These are phyloP conservation scores for Polylopha cassiicola DNA, from an alignment of 2,888 invertebrate genomes.

Conservation along the genomic window DNA sequence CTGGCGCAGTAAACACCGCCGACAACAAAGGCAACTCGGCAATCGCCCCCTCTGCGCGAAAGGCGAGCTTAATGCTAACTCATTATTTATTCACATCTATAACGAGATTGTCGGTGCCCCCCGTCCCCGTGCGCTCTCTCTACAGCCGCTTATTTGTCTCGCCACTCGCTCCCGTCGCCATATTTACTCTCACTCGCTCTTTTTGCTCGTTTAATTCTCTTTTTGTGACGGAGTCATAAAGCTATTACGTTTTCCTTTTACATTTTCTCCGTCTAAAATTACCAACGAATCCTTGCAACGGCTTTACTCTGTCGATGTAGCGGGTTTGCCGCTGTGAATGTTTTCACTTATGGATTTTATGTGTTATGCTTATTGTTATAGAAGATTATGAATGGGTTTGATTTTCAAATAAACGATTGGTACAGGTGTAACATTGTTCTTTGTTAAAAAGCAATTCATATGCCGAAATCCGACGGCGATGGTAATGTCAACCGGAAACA, in stretches of 20 bases:
- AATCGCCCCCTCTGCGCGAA: constrained; percentile 44
- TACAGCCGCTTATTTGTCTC: constrained; percentile 42
- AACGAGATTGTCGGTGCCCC: constrained; percentile 72
- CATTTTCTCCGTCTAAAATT: constrained; percentile 38
- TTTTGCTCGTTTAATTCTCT: constrained; percentile 56
- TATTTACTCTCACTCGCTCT: constrained; percentile 55
- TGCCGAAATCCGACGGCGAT: constrained; percentile 25
- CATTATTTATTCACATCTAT: constrained; percentile 75
- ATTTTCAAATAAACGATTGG: not conserved
- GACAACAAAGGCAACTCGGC: constrained; percentile 65
- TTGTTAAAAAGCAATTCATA: not conserved
- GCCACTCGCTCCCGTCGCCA: constrained; percentile 46
- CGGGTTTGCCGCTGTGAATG: constrained; percentile 40
- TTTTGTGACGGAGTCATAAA: constrained; percentile 50
- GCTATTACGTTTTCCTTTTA: constrained; percentile 51
- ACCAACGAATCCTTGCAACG: constrained; percentile 29
- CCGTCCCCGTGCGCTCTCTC: constrained; percentile 42
- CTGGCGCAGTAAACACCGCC: constrained; percentile 62
- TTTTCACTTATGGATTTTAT: constrained; percentile 37
- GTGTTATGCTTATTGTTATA: constrained; percentile 32
- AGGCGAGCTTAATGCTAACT: constrained; percentile 66
- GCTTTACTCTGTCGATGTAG: constrained; percentile 28
- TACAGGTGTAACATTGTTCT: not conserved
- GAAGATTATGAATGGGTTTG: constrained; percentile 9
- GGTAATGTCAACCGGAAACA: constrained; percentile 37